Evolutionary conservation across 2,113 vertebrate species (phyloP).

Genomic region (Galeopterus variegatus): DNA sequence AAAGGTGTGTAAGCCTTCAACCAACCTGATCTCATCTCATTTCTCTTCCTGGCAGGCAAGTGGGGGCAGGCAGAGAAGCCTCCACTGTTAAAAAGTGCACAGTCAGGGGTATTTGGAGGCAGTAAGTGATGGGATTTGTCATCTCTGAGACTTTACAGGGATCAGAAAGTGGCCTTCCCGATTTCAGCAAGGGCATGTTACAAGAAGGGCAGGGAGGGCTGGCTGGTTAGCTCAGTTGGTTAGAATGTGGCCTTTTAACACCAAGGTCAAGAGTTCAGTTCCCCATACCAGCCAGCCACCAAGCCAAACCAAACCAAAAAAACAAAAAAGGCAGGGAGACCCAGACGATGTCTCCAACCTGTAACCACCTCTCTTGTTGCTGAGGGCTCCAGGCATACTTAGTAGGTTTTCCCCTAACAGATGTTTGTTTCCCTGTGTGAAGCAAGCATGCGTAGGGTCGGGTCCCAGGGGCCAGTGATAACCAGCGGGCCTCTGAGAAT

Average conservation of each 20-base stretch:
- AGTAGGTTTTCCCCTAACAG: neutral
- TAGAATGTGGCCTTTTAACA: too few species aligned
- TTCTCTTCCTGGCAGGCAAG: neutral
- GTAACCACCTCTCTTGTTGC: neutral
- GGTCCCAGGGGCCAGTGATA: neutral
- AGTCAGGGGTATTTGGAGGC: neutral
- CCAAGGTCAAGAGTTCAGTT: too few species aligned
- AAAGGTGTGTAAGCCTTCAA: neutral
- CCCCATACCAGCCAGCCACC: too few species aligned
- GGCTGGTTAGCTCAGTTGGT: too few species aligned
- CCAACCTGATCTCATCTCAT: neutral
- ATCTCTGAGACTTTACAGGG: neutral
- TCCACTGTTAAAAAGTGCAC: neutral
- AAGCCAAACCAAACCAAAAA: too few species aligned
- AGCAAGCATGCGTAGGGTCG: rapidly evolving
- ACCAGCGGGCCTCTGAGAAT: neutral
- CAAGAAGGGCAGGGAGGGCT: neutral
- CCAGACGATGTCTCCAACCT: neutral
- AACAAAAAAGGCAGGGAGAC: neutral
- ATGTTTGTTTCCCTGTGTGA: neutral
- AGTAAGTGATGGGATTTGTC: neutral
- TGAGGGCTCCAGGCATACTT: neutral
- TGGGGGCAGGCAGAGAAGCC: neutral
- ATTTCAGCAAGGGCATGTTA: neutral
- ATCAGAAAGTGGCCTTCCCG: neutral